A percentile compares a stretch with the other conserved stretches of the same genome.
Conservation (phyloP, 2,113 vertebrate species). For the Reinhardtius hippoglossoides region DNA sequence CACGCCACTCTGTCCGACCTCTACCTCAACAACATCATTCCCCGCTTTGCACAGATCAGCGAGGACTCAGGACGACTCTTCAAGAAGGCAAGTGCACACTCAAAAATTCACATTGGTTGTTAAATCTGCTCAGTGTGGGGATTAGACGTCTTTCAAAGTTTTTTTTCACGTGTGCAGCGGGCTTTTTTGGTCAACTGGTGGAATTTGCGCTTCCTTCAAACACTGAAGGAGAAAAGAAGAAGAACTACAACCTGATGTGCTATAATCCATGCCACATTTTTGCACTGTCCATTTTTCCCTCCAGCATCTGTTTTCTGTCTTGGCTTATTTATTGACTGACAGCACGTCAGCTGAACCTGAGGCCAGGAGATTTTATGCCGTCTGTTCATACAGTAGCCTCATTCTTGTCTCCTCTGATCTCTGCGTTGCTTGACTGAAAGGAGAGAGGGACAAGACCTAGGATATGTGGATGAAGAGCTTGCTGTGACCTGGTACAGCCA, state of each 20-base stretch:
- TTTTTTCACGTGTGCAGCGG: neutral
- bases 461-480: constrained; percentile 8
- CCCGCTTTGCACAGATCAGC: constrained; percentile 96
- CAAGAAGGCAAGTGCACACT: constrained; percentile 88
- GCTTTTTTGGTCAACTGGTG: constrained; percentile 1
- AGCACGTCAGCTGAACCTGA: constrained; percentile 21
- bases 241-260: neutral
- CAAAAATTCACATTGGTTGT: neutral
- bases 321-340: constrained; percentile 45
- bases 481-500: constrained; percentile 19
- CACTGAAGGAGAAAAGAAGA: constrained; percentile 3
- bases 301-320: constrained; percentile 53
- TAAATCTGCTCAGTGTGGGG: neutral
- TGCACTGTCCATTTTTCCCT: neutral
- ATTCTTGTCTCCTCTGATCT: constrained; percentile 39
- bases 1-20: constrained; percentile 97
- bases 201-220: neutral
- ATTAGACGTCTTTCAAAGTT: neutral
- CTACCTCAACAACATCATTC: constrained; percentile 99
- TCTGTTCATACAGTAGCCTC: constrained; percentile 33
- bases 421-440: constrained; percentile 11
- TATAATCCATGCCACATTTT: constrained; percentile 26
- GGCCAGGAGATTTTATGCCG: constrained; percentile 23
- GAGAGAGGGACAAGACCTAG: constrained; percentile 3
- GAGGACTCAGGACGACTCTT: constrained; percentile 97